These are phyloP conservation scores for Gymnothorax reevesii DNA, from an alignment of 2,797 vertebrate species.

Conservation along the genomic window DNA sequence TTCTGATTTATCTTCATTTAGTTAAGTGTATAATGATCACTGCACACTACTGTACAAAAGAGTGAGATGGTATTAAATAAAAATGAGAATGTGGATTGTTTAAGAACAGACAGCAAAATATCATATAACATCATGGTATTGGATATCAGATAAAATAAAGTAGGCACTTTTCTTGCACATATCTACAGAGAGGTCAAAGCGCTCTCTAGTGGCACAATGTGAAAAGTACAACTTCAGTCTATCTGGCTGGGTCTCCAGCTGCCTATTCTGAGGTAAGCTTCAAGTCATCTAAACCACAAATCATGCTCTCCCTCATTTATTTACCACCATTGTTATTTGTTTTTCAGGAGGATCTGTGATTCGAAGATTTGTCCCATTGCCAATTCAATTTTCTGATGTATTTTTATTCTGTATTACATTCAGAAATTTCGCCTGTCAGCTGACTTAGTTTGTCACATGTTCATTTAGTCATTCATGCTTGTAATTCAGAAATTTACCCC, in stretches of 20 bases:
- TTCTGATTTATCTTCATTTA: too few relatives aligned
- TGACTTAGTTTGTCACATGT: neutral
- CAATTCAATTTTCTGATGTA: neutral
- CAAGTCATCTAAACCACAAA: neutral
- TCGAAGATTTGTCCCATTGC: neutral
- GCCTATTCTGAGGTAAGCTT: neutral
- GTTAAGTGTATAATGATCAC: too few relatives aligned
- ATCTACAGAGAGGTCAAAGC: constrained; percentile 10
- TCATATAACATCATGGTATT: neutral
- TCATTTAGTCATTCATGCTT: too few relatives aligned
- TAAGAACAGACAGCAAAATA: neutral
- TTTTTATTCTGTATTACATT: too few relatives aligned
- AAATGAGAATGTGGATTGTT: neutral
- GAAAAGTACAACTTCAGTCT: constrained; percentile 1
- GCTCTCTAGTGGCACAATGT: neutral
- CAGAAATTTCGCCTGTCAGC: neutral
- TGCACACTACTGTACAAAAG: neutral
- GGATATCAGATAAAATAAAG: neutral
- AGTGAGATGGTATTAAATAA: neutral
- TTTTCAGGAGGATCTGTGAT: neutral
- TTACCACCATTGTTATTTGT: neutral
- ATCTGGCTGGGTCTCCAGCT: neutral
- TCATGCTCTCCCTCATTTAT: neutral
- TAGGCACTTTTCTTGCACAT: neutral
- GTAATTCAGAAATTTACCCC: neutral